Conservation (phyloP, 2,888 invertebrate species). For the Cantharis nigra region DNA sequence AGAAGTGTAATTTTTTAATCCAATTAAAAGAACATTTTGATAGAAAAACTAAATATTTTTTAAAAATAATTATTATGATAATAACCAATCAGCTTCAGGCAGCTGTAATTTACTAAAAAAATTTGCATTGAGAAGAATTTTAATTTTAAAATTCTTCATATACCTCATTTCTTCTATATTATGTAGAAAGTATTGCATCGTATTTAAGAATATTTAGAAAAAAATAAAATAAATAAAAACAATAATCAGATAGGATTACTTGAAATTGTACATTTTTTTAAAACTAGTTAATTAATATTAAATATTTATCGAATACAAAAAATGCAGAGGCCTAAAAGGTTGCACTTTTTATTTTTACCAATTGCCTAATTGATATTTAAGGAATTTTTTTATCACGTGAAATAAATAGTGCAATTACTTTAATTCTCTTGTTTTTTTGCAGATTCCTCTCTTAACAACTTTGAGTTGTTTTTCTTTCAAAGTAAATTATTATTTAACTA, state of each 20-base stretch:
- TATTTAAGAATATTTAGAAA: constrained; percentile 5
- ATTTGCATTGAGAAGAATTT: constrained; percentile 1
- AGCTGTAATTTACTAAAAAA: constrained; percentile 16
- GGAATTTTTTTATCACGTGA: background rate
- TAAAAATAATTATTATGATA: background rate
- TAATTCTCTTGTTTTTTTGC: constrained; percentile 6
- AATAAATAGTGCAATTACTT: constrained; percentile 14
- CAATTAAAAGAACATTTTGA: background rate
- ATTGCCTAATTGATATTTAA: background rate
- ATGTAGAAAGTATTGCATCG: constrained; percentile 22
- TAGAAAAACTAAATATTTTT: background rate
- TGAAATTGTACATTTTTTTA: constrained; percentile 26
- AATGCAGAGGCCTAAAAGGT: constrained; percentile 10
- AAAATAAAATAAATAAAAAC: constrained; percentile 4
- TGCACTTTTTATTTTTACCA: constrained; percentile 17
- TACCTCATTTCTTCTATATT: constrained; percentile 29
- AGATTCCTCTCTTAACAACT: constrained; percentile 7
- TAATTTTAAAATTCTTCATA: constrained; percentile 25
- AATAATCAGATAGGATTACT: constrained; percentile 13
- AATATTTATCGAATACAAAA: constrained; percentile 15
- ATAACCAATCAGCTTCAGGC: constrained; percentile 15
- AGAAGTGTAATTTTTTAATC: background rate
- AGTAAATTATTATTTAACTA: background rate
- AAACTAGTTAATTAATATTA: constrained; percentile 15
- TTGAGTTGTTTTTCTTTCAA: background rate